Conservation (phyloP, 2,888 invertebrate genomes). For the Hemithea aestivaria region DNA sequence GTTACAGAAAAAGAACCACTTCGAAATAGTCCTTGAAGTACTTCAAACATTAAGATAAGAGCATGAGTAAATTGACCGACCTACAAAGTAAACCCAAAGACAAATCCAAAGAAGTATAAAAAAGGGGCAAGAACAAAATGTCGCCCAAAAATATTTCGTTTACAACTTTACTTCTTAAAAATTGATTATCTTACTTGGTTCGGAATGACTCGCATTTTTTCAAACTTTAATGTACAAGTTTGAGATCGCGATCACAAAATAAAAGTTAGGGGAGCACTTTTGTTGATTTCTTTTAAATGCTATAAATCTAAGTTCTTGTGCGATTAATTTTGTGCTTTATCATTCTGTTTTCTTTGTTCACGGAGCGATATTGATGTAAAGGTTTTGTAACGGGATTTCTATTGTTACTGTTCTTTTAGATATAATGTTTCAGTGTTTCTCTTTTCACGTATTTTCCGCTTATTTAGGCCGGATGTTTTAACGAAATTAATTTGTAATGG, state of each 20-base stretch:
- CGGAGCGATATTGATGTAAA: constrained; percentile 25
- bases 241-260: constrained; percentile 63
- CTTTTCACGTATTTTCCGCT: no score
- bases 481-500: no score
- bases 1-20: no score
- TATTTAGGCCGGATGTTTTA: no score
- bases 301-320: constrained; percentile 54
- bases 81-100: constrained; percentile 11
- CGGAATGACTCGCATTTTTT: constrained; percentile 66
- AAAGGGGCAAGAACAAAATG: constrained; percentile 46
- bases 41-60: not conserved
- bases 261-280: constrained; percentile 63
- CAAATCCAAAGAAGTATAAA: constrained; percentile 25
- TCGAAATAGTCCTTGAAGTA: no score
- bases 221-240: constrained; percentile 73
- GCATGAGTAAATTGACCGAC: constrained; percentile 12
- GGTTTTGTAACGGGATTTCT: constrained; percentile 23
- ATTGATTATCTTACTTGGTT: constrained; percentile 64
- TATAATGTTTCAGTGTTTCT: not conserved
- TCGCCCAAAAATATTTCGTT: constrained; percentile 48
- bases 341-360: constrained; percentile 34
- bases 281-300: constrained; percentile 57
- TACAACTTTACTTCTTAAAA: constrained; percentile 61
- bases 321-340: constrained; percentile 46
- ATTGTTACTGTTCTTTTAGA: constrained; percentile 19